Percentiles rank a stretch among this genome's conserved stretches.
Evolutionary conservation across 2,888 invertebrate genomes (phyloP).

Genomic region (Melitaea athalia): DNA sequence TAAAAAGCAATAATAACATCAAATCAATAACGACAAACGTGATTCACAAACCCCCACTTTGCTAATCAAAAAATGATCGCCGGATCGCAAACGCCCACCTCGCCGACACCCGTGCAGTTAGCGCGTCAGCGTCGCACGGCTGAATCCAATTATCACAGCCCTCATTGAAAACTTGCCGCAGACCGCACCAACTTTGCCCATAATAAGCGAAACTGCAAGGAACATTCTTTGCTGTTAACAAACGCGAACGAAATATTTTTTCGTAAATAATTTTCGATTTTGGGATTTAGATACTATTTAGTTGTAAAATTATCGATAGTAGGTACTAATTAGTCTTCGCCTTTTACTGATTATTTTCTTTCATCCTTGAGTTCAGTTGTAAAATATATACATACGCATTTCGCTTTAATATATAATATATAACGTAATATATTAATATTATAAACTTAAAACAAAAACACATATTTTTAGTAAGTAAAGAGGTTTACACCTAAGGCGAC

Average conservation of each 20-base stretch:
- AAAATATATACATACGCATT: background rate
- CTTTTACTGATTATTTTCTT: no score
- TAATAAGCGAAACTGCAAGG: slow-evolving; percentile 39
- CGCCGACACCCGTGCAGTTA: slow-evolving; percentile 37
- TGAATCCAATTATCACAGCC: slow-evolving; percentile 41
- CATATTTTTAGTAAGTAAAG: no score
- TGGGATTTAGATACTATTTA: background rate
- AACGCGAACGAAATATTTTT: slow-evolving; percentile 3
- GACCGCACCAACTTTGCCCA: slow-evolving; percentile 40
- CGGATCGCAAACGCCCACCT: slow-evolving; percentile 11
- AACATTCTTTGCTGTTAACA: slow-evolving; percentile 28
- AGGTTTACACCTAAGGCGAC: no score
- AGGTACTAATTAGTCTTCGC: no score
- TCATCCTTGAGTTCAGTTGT: background rate
- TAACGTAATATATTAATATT: no score
- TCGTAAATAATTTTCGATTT: background rate
- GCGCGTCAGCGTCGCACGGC: slow-evolving; percentile 31
- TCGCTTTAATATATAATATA: background rate
- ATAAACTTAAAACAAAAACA: no score
- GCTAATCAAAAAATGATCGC: slow-evolving; percentile 27
- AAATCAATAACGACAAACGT: no score
- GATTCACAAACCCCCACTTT: slow-evolving; percentile 3
- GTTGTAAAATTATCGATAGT: no score
- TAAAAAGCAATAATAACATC: background rate
- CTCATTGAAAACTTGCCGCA: slow-evolving; percentile 43